Conservation (phyloP, 2,113 vertebrate species). For the Axis porcinus region DNA sequence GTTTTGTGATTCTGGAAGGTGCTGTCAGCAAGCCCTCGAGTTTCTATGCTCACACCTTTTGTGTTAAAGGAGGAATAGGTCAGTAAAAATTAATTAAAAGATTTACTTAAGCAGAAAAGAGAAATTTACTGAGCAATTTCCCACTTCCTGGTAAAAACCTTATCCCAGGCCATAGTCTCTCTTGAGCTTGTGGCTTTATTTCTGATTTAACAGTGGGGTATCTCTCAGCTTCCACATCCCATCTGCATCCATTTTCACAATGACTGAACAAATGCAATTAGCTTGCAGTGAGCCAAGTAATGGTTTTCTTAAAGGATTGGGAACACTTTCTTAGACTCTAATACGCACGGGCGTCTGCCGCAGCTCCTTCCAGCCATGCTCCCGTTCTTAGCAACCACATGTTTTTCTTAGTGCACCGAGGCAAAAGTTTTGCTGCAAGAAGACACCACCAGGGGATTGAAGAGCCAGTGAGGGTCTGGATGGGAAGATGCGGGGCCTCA, state of each 20-base stretch:
- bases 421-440: background rate
- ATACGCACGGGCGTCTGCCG: conserved; percentile 48
- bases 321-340: conserved; percentile 69
- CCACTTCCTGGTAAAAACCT: conserved; percentile 55
- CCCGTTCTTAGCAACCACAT: background rate
- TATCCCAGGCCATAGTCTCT: conserved; percentile 60
- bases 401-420: background rate
- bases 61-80: background rate
- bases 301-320: conserved; percentile 77
- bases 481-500: background rate
- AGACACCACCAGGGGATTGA: background rate
- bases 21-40: background rate
- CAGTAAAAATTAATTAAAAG: conserved; percentile 77
- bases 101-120: conserved; percentile 74
- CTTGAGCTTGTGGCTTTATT: conserved; percentile 75
- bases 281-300: conserved; percentile 83
- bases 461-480: background rate
- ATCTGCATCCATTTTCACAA: conserved; percentile 82
- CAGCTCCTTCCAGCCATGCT: conserved; percentile 16
- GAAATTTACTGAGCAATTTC: conserved; percentile 67
- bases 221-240: conserved; percentile 73
- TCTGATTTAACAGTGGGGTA: conserved; percentile 74
- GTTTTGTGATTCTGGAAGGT: background rate
- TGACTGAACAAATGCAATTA: conserved; percentile 85
- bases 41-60: background rate